A percentile compares a stretch with the other conserved stretches of the same genome.
phyloP scores from a whole-genome alignment of 2,113 vertebrate genomes.

The Tachysurus fulvidraco region DNA sequence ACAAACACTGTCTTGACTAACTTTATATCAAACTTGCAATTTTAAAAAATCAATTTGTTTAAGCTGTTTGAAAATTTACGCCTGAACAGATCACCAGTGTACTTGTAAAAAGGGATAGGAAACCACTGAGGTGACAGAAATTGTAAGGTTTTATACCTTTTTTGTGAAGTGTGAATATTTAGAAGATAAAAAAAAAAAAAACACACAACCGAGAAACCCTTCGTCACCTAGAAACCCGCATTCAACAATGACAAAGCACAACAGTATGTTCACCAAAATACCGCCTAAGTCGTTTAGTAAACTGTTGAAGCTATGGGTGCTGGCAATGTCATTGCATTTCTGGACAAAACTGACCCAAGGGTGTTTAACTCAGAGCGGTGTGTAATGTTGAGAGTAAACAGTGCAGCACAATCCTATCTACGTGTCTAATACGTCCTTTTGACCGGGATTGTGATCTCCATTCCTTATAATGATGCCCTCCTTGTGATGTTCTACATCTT shows the following conservation, averaged over 20 bases:
- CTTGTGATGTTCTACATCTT: neutral
- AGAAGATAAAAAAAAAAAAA: neutral
- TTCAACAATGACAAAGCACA: slow-evolving; percentile 39
- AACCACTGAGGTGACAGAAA: neutral
- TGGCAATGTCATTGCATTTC: slow-evolving; percentile 34
- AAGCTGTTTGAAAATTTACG: too few relatives aligned
- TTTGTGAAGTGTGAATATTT: neutral
- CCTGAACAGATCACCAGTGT: too few relatives aligned
- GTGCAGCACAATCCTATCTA: slow-evolving; percentile 19
- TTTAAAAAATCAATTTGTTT: too few relatives aligned
- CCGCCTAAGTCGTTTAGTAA: slow-evolving; percentile 57
- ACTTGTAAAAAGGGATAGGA: neutral
- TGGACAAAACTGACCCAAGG: slow-evolving; percentile 42
- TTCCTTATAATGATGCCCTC: neutral
- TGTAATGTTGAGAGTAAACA: slow-evolving; percentile 57
- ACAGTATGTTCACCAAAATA: slow-evolving; percentile 60
- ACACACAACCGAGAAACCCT: neutral
- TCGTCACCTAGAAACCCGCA: slow-evolving; percentile 27
- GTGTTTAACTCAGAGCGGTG: neutral
- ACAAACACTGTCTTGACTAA: too few relatives aligned
- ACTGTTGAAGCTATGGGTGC: slow-evolving; percentile 44
- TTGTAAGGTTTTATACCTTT: neutral
- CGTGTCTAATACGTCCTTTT: slow-evolving; percentile 3
- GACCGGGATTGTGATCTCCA: slow-evolving; percentile 5
- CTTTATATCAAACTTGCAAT: too few relatives aligned